Conservation (phyloP, 2,797 vertebrate species). For the Malacoraja senta region DNA sequence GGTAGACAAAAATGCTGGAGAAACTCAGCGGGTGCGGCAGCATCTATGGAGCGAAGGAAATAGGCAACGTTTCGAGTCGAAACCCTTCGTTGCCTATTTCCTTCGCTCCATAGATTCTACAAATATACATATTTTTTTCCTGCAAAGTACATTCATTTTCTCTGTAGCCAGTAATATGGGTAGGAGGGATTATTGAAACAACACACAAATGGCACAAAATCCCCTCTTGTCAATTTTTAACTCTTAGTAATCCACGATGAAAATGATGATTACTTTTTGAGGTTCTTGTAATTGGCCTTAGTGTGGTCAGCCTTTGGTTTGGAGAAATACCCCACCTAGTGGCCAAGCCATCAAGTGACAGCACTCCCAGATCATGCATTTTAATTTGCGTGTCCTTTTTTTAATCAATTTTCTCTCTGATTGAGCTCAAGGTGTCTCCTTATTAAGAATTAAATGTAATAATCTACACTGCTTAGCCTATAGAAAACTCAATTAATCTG, state of each 20-base stretch:
- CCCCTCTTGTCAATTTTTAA: background rate
- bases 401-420: too few species aligned
- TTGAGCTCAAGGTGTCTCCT: too few species aligned
- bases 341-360: background rate
- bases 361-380: too few species aligned
- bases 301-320: constrained; percentile 16
- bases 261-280: background rate
- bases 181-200: background rate
- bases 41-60: too few species aligned
- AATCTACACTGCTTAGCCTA: too few species aligned
- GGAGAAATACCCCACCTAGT: constrained; percentile 4
- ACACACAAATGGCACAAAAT: background rate
- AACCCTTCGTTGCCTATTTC: too few species aligned
- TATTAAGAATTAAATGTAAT: too few species aligned
- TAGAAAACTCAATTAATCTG: too few species aligned
- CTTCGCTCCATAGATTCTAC: background rate
- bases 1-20: too few species aligned
- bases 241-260: background rate
- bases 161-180: background rate
- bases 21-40: too few species aligned
- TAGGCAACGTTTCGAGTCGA: too few species aligned
- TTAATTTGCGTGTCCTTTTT: background rate
- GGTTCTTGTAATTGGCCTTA: background rate
- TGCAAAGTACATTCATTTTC: background rate
- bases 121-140: background rate